Conservation (phyloP, 2,888 invertebrate genomes). For the Terebella lapidaria region DNA sequence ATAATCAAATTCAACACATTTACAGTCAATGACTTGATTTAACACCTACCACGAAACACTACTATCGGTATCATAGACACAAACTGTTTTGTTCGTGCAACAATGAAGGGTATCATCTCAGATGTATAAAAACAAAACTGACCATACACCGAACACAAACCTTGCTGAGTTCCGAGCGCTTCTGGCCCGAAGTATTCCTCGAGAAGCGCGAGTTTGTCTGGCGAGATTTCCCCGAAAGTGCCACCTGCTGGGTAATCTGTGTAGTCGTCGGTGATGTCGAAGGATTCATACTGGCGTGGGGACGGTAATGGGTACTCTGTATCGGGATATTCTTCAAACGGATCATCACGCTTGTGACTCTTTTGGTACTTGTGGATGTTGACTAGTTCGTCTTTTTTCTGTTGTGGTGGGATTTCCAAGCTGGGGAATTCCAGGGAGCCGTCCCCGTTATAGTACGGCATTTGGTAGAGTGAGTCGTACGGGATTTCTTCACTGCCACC, state of each 20-base stretch:
- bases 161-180: no score
- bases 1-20: no score
- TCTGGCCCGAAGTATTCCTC: neutral
- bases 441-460: no score
- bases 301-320: neutral
- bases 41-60: no score
- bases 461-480: no score
- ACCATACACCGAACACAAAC: no score
- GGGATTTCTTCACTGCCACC: no score
- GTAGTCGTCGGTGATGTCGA: neutral
- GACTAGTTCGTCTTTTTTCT: constrained; percentile 34
- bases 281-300: neutral
- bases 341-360: constrained; percentile 22
- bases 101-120: no score
- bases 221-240: neutral
- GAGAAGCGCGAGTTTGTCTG: neutral
- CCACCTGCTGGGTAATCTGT: neutral
- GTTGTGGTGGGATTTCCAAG: constrained; percentile 4
- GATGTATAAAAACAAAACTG: no score
- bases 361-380: constrained; percentile 35
- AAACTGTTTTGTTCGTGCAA: no score
- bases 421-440: neutral
- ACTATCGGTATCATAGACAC: no score
- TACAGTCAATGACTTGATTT: no score
- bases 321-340: neutral